Evolutionary conservation across 2,888 invertebrate species (phyloP).

Genomic region (Synanthedon myopaeformis): DNA sequence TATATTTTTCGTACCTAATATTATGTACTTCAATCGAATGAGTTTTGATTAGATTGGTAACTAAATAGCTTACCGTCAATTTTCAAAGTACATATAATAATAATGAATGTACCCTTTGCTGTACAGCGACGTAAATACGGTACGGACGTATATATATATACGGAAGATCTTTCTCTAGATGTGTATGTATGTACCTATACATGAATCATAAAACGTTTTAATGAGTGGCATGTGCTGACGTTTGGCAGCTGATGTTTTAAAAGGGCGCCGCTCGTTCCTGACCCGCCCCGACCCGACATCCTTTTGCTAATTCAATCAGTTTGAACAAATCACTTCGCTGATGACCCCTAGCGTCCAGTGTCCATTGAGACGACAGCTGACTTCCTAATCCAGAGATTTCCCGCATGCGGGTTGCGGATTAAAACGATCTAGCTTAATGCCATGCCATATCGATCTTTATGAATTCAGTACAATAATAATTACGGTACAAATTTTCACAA

Average conservation of each 20-base stretch:
- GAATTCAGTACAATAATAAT: too few species aligned
- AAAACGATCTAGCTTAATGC: background rate
- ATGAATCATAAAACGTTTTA: conserved; percentile 23
- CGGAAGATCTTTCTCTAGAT: too few species aligned
- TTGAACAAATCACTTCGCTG: conserved; percentile 23
- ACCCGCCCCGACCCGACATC: conserved; percentile 30
- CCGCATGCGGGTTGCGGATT: background rate
- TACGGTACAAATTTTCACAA: too few species aligned
- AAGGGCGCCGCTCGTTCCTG: conserved; percentile 34
- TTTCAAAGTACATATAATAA: too few species aligned
- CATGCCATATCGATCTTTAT: too few species aligned
- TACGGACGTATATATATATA: too few species aligned
- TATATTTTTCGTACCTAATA: too few species aligned
- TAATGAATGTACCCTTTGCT: too few species aligned
- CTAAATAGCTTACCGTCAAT: too few species aligned
- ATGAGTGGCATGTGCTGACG: conserved; percentile 30
- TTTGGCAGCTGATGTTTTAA: conserved; percentile 35
- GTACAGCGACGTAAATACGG: too few species aligned
- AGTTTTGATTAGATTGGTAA: too few species aligned
- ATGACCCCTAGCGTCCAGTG: conserved; percentile 10
- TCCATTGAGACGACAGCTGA: conserved; percentile 11
- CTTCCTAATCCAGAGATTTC: conserved; percentile 16
- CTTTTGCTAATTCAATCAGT: conserved; percentile 53
- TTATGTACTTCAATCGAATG: too few species aligned
- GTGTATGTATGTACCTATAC: conserved; percentile 3